Conservation (phyloP, 2,888 invertebrate species). For the Meta bourneti region DNA sequence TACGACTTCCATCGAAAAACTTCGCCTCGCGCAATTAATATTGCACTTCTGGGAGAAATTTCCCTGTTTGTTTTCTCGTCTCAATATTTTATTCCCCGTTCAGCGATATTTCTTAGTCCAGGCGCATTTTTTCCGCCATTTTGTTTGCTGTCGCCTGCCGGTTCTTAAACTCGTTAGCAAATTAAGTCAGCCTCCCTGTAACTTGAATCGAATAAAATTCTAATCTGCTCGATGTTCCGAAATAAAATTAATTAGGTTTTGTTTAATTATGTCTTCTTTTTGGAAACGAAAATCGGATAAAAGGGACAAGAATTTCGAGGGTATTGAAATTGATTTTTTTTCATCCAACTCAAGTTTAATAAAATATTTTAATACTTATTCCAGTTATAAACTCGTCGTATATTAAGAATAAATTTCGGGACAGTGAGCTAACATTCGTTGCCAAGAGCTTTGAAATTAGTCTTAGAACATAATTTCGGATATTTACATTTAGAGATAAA, state of each 20-base stretch:
- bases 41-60: too few species aligned
- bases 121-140: background rate
- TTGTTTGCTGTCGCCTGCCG: background rate
- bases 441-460: background rate
- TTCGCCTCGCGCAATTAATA: too few species aligned
- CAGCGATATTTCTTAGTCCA: background rate
- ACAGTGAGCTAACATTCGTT: background rate
- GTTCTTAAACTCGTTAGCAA: constrained; percentile 8
- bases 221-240: constrained; percentile 9
- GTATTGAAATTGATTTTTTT: background rate
- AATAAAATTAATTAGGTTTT: constrained; percentile 36
- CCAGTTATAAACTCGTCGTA: background rate
- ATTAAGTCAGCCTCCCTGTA: constrained; percentile 8
- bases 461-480: background rate
- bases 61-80: too few species aligned
- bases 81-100: too few species aligned
- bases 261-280: constrained; percentile 24
- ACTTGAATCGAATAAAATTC: background rate
- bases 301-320: background rate
- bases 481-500: background rate
- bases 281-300: constrained; percentile 8
- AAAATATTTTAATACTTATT: background rate
- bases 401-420: background rate
- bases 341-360: background rate
- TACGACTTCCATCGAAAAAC: too few species aligned